Evolutionary conservation across 2,888 invertebrate genomes (phyloP).

Genomic region (Acleris cristana): DNA sequence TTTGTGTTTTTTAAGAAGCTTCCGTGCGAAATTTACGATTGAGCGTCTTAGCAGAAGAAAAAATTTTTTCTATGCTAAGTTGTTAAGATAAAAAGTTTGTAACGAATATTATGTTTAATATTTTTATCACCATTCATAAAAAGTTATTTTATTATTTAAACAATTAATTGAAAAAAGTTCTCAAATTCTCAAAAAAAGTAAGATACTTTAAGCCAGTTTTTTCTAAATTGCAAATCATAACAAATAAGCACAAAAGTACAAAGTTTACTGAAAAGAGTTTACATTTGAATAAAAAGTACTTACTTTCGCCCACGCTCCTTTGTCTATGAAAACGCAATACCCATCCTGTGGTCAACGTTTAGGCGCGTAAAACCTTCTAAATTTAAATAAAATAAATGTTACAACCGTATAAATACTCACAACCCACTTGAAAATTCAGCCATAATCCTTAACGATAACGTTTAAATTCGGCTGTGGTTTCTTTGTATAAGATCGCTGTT

Average conservation of each 20-base stretch:
- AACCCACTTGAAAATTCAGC: neutral
- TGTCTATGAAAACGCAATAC: constrained; percentile 9
- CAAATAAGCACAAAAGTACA: neutral
- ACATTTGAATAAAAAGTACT: neutral
- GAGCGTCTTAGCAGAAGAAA: constrained; percentile 48
- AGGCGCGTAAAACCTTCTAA: constrained; percentile 28
- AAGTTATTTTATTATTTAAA: neutral
- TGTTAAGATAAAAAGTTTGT: neutral
- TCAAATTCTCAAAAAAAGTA: neutral
- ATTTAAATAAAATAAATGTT: constrained; percentile 26
- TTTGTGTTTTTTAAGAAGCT: constrained; percentile 55
- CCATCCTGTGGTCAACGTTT: constrained; percentile 23
- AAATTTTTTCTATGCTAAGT: constrained; percentile 26
- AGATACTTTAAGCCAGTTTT: neutral
- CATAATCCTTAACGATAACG: neutral
- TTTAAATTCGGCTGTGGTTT: neutral
- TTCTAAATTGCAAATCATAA: neutral
- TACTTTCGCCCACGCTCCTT: neutral
- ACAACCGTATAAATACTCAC: constrained; percentile 10
- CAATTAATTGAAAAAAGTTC: too few species aligned
- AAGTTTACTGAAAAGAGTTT: neutral
- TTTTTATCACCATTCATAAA: too few species aligned
- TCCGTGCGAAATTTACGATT: constrained; percentile 71
- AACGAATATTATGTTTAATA: neutral
- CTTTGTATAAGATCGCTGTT: constrained; percentile 22